phyloP scores from a whole-genome alignment of 2,797 vertebrate species.

The Yasuhikotakia modesta region DNA sequence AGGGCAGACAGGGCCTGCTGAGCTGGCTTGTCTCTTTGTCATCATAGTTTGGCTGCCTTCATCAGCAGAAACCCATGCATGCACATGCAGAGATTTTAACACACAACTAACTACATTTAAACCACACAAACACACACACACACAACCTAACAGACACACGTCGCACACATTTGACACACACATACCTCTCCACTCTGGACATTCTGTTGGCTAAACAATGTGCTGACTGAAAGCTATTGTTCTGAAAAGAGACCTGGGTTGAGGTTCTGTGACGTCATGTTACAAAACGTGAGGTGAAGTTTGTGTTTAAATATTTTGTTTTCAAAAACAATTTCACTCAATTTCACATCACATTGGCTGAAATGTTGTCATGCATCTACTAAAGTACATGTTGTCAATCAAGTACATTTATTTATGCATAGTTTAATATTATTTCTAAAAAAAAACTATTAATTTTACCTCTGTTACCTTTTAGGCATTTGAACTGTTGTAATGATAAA shows the following conservation, averaged over 20 bases:
- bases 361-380: too few species aligned
- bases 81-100: slow-evolving; percentile 41
- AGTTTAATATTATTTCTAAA: too few species aligned
- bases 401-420: too few species aligned
- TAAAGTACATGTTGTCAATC: too few species aligned
- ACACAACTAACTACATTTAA: slow-evolving; percentile 37
- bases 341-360: too few species aligned
- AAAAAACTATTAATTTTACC: too few species aligned
- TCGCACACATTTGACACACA: slow-evolving; percentile 25
- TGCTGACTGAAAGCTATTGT: slow-evolving; percentile 73
- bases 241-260: background rate
- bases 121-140: slow-evolving; percentile 27
- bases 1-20: slow-evolving; percentile 75
- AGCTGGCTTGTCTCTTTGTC: slow-evolving; percentile 86
- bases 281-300: background rate
- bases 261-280: background rate
- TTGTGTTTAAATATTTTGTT: background rate
- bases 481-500: too few species aligned
- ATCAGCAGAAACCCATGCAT: slow-evolving; percentile 73
- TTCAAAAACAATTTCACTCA: background rate
- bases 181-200: slow-evolving; percentile 6
- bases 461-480: too few species aligned
- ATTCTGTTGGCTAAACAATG: slow-evolving; percentile 58
- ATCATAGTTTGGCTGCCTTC: slow-evolving; percentile 70
- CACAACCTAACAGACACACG: slow-evolving; percentile 23